Base-by-base conservation (phyloP, 2,113 vertebrate genomes). In the Psophia crepitans region DNA sequence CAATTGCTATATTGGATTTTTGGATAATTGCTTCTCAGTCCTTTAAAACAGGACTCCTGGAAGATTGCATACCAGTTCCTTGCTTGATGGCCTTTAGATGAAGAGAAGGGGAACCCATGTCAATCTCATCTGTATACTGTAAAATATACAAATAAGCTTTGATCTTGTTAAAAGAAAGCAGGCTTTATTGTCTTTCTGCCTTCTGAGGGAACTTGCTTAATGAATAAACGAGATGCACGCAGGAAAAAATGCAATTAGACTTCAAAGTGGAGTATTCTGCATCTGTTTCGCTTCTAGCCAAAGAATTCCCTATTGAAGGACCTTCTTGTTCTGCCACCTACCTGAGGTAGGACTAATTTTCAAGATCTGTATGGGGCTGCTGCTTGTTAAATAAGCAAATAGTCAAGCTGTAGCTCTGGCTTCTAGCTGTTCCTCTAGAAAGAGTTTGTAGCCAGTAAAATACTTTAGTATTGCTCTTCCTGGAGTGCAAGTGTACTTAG, bases 271-370 rank as follows among this genome's bases (percentile, higher is more conserved):
- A 92, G 84, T 73, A 5, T 82, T 96, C 53, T 91, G 80, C 90
- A 92, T 97, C 90, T 96, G 73, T 91, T 97, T 96, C 21, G 87
- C 73, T 95, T 96, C 90, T 92, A 95, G 92, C 90, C 69, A 95
- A 93, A 95, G 96, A 97, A 92, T 61, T 79, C 37, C 69, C 32
- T 91, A 39, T 94, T 95, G 92, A 91, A 96, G 95, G 77, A 96
- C 66, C 61, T 26, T 93, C 87, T 94, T 93, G 84, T 91, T 93
- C 92, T 97, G 92, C 77, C 91, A 61, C 74, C 77, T 93, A 82
- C 81, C 78, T 56, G 95, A 95, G 92, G 93, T 88, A 94, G 93
- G 95, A 96, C 23, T 93, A n/a, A 78, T 78, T 73, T 69, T 83
- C 57, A 48, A 65, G 74, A 80, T 80, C 63, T 84, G 65, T 61